phyloP scores from a whole-genome alignment of 2,888 invertebrate species.

The Latrodectus hesperus region DNA sequence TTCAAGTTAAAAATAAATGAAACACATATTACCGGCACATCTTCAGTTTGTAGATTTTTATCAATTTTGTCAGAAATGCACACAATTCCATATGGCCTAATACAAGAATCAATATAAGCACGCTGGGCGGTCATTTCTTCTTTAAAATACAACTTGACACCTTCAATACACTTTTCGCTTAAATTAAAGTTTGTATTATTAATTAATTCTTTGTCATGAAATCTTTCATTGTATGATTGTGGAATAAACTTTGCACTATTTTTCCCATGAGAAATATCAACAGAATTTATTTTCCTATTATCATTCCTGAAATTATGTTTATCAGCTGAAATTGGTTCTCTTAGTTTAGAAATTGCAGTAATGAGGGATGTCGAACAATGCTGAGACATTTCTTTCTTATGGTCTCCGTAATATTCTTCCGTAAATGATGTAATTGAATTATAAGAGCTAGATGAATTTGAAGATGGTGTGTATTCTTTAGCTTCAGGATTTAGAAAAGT shows the following conservation, averaged over 20 bases:
- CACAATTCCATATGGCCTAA: conserved; percentile 14
- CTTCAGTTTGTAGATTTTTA: neutral
- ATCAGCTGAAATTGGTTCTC: conserved; percentile 14
- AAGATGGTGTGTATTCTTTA: conserved; percentile 39
- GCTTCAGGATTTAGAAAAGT: conserved; percentile 49
- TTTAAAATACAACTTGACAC: neutral
- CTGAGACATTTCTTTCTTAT: neutral
- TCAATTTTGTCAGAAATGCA: neutral
- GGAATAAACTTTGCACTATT: neutral
- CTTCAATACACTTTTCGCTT: neutral
- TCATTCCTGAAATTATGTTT: neutral
- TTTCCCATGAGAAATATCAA: neutral
- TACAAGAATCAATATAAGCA: conserved; percentile 5
- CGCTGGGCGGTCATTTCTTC: neutral
- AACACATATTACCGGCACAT: neutral
- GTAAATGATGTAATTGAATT: neutral
- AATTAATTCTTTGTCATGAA: too few species aligned
- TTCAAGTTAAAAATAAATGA: neutral
- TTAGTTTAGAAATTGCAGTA: conserved; percentile 15
- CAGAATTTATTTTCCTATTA: too few species aligned
- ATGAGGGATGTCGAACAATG: neutral
- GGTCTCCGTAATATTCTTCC: neutral
- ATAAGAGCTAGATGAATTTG: neutral
- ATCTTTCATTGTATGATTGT: too few species aligned
- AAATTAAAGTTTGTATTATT: neutral